Evolutionary conservation across 1,140 invertebrate genomes (phyloP).

Genomic region (Calephelis nemesis): DNA sequence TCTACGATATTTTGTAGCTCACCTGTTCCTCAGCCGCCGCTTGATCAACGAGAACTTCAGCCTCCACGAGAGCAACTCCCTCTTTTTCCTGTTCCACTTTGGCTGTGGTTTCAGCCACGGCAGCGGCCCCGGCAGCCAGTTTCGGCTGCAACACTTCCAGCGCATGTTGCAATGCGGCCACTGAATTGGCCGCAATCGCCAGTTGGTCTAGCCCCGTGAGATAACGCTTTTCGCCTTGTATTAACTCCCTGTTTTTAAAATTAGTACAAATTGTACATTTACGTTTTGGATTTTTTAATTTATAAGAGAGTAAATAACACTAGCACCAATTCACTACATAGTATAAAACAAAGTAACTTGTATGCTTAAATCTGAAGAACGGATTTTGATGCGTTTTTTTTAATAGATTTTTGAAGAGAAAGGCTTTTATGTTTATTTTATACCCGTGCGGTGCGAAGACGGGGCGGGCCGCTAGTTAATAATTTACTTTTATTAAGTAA

Average conservation of each 20-base stretch:
- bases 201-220: constrained; percentile 93
- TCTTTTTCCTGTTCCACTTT: constrained; percentile 91
- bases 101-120: constrained; percentile 89
- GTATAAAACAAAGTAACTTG: too few relatives aligned
- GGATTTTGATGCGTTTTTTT: too few relatives aligned
- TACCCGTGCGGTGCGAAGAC: too few relatives aligned
- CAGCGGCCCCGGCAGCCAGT: constrained; percentile 89
- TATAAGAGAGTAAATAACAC: too few relatives aligned
- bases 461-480: too few relatives aligned
- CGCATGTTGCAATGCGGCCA: constrained; percentile 91
- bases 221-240: constrained; percentile 86
- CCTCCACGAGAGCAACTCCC: constrained; percentile 89
- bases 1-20: constrained; percentile 5
- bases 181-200: constrained; percentile 89
- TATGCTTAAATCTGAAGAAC: too few relatives aligned
- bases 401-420: too few relatives aligned
- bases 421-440: too few relatives aligned
- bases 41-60: constrained; percentile 84
- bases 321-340: too few relatives aligned
- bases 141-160: constrained; percentile 93
- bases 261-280: background rate
- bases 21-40: constrained; percentile 82
- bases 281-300: background rate
- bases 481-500: too few relatives aligned
- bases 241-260: constrained; percentile 78